phyloP scores from a whole-genome alignment of 2,888 invertebrate genomes.

The Lepidochrysops patricia region DNA sequence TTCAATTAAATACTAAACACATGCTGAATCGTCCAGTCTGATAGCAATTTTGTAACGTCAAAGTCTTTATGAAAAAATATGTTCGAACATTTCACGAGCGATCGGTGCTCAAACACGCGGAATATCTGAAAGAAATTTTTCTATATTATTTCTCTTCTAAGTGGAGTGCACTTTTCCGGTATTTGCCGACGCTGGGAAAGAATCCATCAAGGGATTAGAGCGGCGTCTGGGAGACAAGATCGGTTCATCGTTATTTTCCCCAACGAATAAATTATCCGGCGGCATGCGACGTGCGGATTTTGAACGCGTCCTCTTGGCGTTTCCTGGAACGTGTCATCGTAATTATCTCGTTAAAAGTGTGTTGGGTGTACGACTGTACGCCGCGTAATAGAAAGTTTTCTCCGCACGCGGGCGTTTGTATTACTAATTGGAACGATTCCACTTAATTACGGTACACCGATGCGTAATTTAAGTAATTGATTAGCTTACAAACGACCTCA shows the following conservation, averaged over 20 bases:
- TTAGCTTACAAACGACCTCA: not conserved
- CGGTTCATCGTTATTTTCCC: slow-evolving; percentile 55
- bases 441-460: not conserved
- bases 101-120: slow-evolving; percentile 29
- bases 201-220: slow-evolving; percentile 72
- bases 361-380: not conserved
- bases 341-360: slow-evolving; percentile 16
- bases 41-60: not conserved
- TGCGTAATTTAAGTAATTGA: not conserved
- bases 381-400: slow-evolving; percentile 8
- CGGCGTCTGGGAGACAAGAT: slow-evolving; percentile 48
- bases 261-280: slow-evolving; percentile 66
- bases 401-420: not conserved
- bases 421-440: not conserved
- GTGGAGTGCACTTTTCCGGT: slow-evolving; percentile 53
- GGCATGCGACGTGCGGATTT: slow-evolving; percentile 51
- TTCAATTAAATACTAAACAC: no score
- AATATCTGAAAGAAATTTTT: slow-evolving; percentile 34
- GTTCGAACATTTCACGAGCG: slow-evolving; percentile 18
- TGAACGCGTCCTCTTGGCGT: slow-evolving; percentile 29
- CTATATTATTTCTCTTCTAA: slow-evolving; percentile 41
- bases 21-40: no score
- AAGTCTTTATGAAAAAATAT: not conserved
- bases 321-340: slow-evolving; percentile 20
- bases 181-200: slow-evolving; percentile 42